Conservation (phyloP, 2,888 invertebrate genomes). For the Melinaea marsaeus region DNA sequence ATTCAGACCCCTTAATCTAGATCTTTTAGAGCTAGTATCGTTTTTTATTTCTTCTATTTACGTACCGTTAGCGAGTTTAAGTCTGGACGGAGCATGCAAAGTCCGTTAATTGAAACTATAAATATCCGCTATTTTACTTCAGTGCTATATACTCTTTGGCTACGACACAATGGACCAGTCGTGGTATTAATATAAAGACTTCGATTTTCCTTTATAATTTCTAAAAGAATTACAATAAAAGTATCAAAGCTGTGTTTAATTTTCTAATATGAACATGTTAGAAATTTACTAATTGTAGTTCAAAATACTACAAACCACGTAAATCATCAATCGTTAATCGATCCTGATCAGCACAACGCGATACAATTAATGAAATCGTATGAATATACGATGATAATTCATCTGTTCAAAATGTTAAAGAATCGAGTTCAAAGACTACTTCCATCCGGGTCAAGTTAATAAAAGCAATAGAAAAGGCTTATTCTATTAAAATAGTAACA, state of each 20-base stretch:
- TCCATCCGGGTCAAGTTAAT: too few species aligned
- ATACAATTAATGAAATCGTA: too few species aligned
- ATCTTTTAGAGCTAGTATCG: constrained; percentile 41
- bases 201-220: constrained; percentile 14
- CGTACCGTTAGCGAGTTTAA: constrained; percentile 28
- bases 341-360: too few species aligned
- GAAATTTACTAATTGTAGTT: too few species aligned
- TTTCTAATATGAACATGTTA: too few species aligned
- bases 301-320: too few species aligned
- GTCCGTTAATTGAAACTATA: constrained; percentile 72
- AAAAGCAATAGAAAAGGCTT: too few species aligned
- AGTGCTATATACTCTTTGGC: constrained; percentile 48
- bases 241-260: neutral
- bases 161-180: constrained; percentile 30
- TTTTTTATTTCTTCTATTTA: constrained; percentile 33
- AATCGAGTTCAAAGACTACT: too few species aligned
- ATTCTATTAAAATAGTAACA: too few species aligned
- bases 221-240: neutral
- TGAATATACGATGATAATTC: too few species aligned
- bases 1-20: constrained; percentile 20
- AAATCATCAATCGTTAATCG: too few species aligned
- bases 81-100: constrained; percentile 53
- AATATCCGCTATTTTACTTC: constrained; percentile 62
- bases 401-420: too few species aligned
- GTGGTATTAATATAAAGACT: constrained; percentile 32